Conservation (phyloP, 2,888 invertebrate genomes). For the Liopterus haemorrhoidalis region DNA sequence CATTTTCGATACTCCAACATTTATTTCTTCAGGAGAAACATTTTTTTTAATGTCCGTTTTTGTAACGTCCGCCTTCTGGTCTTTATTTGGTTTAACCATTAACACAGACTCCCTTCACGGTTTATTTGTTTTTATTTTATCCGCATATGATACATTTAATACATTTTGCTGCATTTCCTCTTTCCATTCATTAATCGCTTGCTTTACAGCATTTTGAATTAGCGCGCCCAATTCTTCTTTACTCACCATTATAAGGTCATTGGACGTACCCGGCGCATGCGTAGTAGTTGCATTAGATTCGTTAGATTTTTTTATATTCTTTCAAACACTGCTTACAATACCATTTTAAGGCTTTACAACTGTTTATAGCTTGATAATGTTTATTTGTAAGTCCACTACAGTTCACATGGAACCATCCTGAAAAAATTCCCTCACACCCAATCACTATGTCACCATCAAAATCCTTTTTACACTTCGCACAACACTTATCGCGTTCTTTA, state of each 20-base stretch:
- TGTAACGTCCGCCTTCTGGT: neutral
- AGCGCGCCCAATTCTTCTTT: neutral
- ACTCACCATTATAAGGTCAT: neutral
- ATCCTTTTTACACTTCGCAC: neutral
- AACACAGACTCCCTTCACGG: neutral
- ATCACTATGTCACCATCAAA: neutral
- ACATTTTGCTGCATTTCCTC: too few species aligned
- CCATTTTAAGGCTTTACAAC: slow-evolving; percentile 1
- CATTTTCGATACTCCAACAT: neutral
- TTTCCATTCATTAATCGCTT: neutral
- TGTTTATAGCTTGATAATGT: neutral
- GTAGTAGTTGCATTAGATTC: neutral
- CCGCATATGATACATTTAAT: too few species aligned
- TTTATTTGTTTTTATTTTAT: neutral
- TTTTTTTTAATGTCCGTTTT: slow-evolving; percentile 1
- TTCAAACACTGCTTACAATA: slow-evolving; percentile 1
- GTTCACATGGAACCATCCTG: slow-evolving; percentile 1
- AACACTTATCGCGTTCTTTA: neutral
- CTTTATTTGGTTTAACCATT: neutral
- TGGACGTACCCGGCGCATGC: neutral
- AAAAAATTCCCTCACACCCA: neutral
- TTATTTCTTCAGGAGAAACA: neutral
- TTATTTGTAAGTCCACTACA: neutral
- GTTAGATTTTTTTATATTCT: neutral
- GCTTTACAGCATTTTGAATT: neutral